Conservation (phyloP, 2,888 invertebrate species). For the Xylocampa areola region DNA sequence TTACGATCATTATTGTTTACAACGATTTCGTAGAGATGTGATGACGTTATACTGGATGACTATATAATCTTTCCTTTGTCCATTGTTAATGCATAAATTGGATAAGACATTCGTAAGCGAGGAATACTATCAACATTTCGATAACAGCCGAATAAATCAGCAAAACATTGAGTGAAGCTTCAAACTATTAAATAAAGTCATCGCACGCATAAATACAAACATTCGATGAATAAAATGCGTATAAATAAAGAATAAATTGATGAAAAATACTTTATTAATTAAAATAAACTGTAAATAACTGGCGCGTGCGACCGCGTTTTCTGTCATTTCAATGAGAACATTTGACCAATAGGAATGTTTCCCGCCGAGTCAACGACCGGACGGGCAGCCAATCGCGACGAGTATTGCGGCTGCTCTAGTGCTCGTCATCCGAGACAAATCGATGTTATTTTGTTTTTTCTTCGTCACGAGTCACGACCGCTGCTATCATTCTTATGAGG, state of each 20-base stretch:
- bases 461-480: slow-evolving; percentile 74
- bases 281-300: slow-evolving; percentile 47
- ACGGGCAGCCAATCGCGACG: slow-evolving; percentile 73
- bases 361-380: slow-evolving; percentile 80
- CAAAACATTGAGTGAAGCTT: not conserved
- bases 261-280: slow-evolving; percentile 30
- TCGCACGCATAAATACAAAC: not conserved
- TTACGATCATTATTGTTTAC: slow-evolving; percentile 36
- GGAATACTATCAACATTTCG: too few relatives aligned
- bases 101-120: too few relatives aligned
- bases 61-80: slow-evolving; percentile 9
- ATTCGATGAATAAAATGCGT: not conserved
- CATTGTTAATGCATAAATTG: not conserved
- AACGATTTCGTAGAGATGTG: slow-evolving; percentile 21
- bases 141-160: too few relatives aligned
- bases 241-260: slow-evolving; percentile 15
- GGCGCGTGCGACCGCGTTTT: slow-evolving; percentile 29
- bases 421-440: slow-evolving; percentile 83
- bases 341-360: slow-evolving; percentile 58
- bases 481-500: slow-evolving; percentile 64
- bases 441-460: slow-evolving; percentile 69
- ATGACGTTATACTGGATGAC: slow-evolving; percentile 15
- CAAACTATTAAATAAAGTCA: not conserved
- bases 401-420: slow-evolving; percentile 69
- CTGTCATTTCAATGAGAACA: slow-evolving; percentile 48